Percentiles rank a stretch among this genome's conserved stretches.
phyloP scores from a whole-genome alignment of 2,888 invertebrate species.

The Callinectes sapidus region DNA sequence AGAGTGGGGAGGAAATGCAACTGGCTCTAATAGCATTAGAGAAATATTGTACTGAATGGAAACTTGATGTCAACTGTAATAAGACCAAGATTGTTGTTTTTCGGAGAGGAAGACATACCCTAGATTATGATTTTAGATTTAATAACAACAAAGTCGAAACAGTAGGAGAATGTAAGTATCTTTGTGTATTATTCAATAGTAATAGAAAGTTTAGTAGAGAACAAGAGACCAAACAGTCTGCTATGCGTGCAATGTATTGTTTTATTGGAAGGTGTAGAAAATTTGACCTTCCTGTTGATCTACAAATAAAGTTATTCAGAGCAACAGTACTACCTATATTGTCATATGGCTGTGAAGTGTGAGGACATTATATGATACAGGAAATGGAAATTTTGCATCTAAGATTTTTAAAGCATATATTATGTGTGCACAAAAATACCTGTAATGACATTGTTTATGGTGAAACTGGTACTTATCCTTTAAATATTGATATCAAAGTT shows the following conservation, averaged over 20 bases:
- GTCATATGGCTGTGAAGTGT: background rate
- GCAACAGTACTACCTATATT: no score
- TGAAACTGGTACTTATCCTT: background rate
- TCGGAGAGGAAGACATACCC: background rate
- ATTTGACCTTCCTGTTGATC: no score
- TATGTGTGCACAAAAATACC: background rate
- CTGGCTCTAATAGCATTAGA: no score
- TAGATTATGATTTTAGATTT: background rate
- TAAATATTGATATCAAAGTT: background rate
- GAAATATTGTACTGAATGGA: background rate
- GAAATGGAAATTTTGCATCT: background rate
- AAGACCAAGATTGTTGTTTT: background rate
- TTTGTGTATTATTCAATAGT: background rate
- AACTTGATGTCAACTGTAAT: background rate
- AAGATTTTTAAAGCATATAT: background rate
- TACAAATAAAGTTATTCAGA: no score
- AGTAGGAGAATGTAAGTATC: background rate
- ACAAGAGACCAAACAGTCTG: background rate
- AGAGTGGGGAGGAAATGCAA: no score
- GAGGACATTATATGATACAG: background rate
- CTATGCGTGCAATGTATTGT: background rate
- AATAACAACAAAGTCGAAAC: background rate
- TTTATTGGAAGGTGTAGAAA: no score
- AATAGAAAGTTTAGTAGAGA: background rate
- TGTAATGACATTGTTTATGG: background rate